Base-by-base conservation (phyloP, 2,888 invertebrate species). In the Coleophora flavipennella region DNA sequence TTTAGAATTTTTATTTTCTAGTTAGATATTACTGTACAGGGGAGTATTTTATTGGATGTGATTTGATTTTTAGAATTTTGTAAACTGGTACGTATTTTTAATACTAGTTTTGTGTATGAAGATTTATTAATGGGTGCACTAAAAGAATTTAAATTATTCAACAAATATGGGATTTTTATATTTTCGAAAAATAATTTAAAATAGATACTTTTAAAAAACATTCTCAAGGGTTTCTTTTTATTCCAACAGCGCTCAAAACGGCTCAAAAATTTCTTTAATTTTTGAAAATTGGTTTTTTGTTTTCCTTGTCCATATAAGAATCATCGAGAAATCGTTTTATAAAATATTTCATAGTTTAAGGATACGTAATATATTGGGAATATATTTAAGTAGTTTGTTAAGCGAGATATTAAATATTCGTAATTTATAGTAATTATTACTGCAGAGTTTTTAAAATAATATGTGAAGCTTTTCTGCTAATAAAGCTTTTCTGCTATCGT, bases 271-370 rank as follows among this genome's bases (percentile, higher is more conserved):
- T 36, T 44, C 44, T 46, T 44, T 43, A 46, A 46, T 36, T 31
- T 33, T 20, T 20, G 27, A 26, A 39, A 31, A n/a, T 33, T 35
- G 13, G 14, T 12, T 40, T 40, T 41, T 32, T 35, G 11, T 38
- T 8, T 32, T 40, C 11, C 27, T 45, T 46, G 31, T 25, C 32
- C 35, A 35, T 43, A 38, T 44, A 41, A 33, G 51, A 56, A 46
- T 58, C 53, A 61, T 59, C 57, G 55, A 59, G 58, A 31, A 48
- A 44, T 40, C 37, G 42, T 49, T 35, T 49, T 46, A 48, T 45
- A 41, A 45, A 36, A 20, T 20, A 20, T 20, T 20, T 20, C 20
- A 20, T 20, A 20, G 20, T 20, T 20, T 20, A 20, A 20, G 20
- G 20, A 20, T 20, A 20, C 20, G 20, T 20, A 20, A 20, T 20